phyloP scores from a whole-genome alignment of 2,113 vertebrate species.

The Atractosteus spatula region DNA sequence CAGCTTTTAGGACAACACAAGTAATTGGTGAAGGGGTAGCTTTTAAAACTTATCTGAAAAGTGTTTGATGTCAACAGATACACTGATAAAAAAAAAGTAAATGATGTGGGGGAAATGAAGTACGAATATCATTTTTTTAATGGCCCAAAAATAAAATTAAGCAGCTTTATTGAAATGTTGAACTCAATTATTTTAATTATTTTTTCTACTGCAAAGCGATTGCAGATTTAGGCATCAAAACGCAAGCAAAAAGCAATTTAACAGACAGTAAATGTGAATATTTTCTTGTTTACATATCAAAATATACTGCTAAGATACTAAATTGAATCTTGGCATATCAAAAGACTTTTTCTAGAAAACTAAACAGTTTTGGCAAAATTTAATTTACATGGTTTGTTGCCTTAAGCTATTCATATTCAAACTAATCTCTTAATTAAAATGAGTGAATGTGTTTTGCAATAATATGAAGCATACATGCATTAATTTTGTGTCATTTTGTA shows the following conservation, averaged over 20 bases:
- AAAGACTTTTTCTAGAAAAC: slow-evolving; percentile 10
- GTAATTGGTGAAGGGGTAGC: neutral
- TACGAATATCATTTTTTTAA: slow-evolving; percentile 40
- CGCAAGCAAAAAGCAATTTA: slow-evolving; percentile 35
- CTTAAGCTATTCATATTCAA: too few relatives aligned
- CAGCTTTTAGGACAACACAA: neutral
- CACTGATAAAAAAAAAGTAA: slow-evolving; percentile 14
- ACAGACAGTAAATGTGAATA: slow-evolving; percentile 49
- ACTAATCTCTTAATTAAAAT: too few relatives aligned
- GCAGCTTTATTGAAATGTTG: slow-evolving; percentile 42
- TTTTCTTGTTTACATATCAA: slow-evolving; percentile 51
- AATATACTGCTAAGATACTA: slow-evolving; percentile 45
- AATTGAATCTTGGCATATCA: slow-evolving; percentile 44
- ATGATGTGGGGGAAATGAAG: slow-evolving; percentile 25
- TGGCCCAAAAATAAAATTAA: slow-evolving; percentile 49
- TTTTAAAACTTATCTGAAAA: neutral
- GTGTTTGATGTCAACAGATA: too few relatives aligned
- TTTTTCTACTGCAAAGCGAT: slow-evolving; percentile 31
- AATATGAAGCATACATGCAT: too few relatives aligned
- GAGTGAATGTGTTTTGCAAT: too few relatives aligned
- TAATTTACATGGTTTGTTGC: too few relatives aligned
- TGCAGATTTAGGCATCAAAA: slow-evolving; percentile 37
- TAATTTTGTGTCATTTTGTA: too few relatives aligned
- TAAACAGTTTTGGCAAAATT: too few relatives aligned
- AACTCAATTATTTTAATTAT: slow-evolving; percentile 47